Base-by-base conservation (phyloP, 2,888 invertebrate species). In the Zaprionus obscuricornis region DNA sequence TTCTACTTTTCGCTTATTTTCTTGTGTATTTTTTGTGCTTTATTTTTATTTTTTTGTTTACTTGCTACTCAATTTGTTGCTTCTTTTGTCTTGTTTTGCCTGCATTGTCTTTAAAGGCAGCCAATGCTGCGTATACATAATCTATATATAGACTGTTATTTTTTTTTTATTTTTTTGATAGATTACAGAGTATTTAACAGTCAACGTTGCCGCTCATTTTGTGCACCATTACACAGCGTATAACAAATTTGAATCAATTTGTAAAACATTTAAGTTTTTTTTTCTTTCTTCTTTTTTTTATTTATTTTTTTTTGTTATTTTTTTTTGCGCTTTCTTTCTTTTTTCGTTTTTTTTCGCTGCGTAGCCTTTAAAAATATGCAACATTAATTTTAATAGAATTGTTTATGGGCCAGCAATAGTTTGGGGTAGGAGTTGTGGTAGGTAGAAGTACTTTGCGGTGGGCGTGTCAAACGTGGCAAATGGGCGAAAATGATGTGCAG, bases 311-410 rank as follows among this genome's bases (percentile, higher is more conserved):
- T 22, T 29, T 50, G 37, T 42, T 63, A n/a, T n/a, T n/a, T n/a
- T n/a, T n/a, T n/a, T n/a, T n/a, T n/a, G n/a, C 24, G 6, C 13
- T 29, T 33, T 13, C 36, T 36, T 36, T 4, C 8, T 42, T 43
- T 39, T 45, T 22, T 46, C 62, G 26, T 11, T 6, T 14, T 17
- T 60, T 62, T 22, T 29, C 52, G 37, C 45, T 63, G 62, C 57
- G 43, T 6, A 6, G 45, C 54, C 65, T 51, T 60, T 58, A 67
- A 76, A 83, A 78, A 84, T 82, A 84, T 82, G 82, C 81, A 67
- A 71, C 81, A 82, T 82, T 82, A 78, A 84, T 74, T 82, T 82
- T 84, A 84, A 82, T 82, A 78, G 82, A 84, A 81, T 83, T 79
- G 83, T 79, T 79, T 79, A 83, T 79, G 76, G 54, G 14, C 7